Evolutionary conservation across 2,797 vertebrate species (phyloP), one percentile per base, ranked within the genome.

Genomic region (Silurus aristotelis): DNA sequence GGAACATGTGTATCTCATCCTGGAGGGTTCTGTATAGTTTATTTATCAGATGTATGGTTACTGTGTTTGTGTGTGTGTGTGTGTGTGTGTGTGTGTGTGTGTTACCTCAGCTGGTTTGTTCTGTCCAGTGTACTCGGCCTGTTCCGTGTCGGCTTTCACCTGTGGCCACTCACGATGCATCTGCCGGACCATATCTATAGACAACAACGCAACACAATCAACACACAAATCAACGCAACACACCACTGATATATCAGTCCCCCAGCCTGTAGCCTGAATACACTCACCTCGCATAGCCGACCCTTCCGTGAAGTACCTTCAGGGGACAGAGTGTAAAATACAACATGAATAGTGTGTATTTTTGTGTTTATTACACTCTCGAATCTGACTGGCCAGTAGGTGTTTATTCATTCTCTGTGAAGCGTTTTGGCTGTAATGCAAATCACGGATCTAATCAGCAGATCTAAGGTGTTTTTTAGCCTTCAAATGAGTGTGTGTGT

Each of bases 141-240:
- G 89, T 2, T 93, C 86, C 22, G 90, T 61, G 71, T 93, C 93
- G 78, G 91, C 92, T 91, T 90, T 92, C 1, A 88, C 91, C 22
- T 89, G 93, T 55, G 94, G 94, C 93, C 93, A 94, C 82, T 94
- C 92, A 0, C 94, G 92, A 81, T 93, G 89, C 75, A 88, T 89
- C 12, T 60, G 90, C 87, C 73, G 89, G 0, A 85, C 85, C 1
- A 60, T 56, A 15, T 84, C 70, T 84, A 19, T 61, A 68, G 14
- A 83, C 2, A 31, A 72, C 0, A 15, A 43, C 70, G 27, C 9
- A 64, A 78, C 2, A 7, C 2, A 5, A 25, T 86, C 17, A 58
- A n/a, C 56, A 10, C 13, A 63, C 3, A 48, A 80, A 80, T 25
- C 56, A 78, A 43, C 22, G 9, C 22, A 64, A 15, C 60, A 66